These are phyloP conservation scores for Nothocercus julius DNA, from an alignment of 2,113 vertebrate species.

Conservation along the genomic window DNA sequence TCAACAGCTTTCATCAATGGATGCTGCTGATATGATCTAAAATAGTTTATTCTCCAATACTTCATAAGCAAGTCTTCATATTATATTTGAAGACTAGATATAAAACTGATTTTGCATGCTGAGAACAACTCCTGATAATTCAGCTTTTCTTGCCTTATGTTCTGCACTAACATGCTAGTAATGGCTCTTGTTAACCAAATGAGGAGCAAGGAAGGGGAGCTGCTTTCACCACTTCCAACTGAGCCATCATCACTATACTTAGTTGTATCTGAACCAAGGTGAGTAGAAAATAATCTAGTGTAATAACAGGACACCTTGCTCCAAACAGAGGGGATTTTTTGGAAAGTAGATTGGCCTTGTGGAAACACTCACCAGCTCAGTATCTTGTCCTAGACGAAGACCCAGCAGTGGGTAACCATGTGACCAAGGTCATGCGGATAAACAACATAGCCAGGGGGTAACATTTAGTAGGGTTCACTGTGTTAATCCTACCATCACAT, in stretches of 20 bases:
- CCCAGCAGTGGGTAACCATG: neutral
- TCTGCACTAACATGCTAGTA: neutral
- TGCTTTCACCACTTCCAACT: neutral
- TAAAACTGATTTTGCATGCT: neutral
- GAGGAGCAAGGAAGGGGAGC: neutral
- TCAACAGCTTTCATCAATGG: neutral
- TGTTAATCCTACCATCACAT: neutral
- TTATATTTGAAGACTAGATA: neutral
- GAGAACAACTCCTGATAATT: neutral
- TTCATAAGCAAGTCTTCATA: neutral
- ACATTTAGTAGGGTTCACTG: neutral
- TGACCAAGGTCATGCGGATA: neutral
- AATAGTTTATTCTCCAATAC: neutral
- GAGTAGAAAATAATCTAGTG: accelerated
- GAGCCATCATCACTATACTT: accelerated
- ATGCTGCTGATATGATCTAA: neutral
- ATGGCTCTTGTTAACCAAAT: accelerated
- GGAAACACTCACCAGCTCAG: accelerated
- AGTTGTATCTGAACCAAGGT: neutral
- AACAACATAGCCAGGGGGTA: neutral
- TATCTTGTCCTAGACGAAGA: neutral
- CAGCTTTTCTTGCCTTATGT: neutral
- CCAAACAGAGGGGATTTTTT: neutral
- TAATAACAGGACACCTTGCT: neutral
- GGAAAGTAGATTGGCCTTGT: neutral